A percentile compares a stretch with the other conserved stretches of the same genome.
Evolutionary conservation across 2,797 vertebrate genomes (phyloP).

Genomic region (Eremophila alpestris): DNA sequence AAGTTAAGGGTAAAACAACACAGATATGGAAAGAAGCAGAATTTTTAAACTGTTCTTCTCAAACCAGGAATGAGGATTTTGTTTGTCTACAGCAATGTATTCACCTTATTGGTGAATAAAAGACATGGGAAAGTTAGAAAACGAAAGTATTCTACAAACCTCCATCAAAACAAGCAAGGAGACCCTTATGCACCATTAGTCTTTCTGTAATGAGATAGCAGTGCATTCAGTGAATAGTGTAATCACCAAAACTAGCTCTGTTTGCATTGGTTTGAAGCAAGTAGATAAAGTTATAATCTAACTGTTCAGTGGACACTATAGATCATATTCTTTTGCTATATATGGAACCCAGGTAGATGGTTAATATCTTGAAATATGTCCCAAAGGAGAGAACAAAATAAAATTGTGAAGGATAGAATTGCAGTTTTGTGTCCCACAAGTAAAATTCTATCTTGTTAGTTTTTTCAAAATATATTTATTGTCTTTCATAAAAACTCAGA

Average conservation of each 20-base stretch:
- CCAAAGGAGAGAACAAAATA: background rate
- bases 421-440: background rate
- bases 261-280: background rate
- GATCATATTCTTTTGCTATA: background rate
- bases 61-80: background rate
- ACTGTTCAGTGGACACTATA: background rate
- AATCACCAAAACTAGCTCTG: background rate
- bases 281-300: background rate
- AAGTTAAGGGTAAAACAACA: background rate
- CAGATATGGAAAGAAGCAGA: background rate
- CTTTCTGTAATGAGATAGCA: background rate
- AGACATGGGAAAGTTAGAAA: background rate
- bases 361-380: constrained; percentile 9
- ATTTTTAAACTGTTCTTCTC: background rate
- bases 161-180: background rate
- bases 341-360: background rate
- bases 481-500: background rate
- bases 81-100: background rate
- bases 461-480: constrained; percentile 34
- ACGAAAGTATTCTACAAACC: background rate
- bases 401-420: background rate
- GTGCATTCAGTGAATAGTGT: background rate
- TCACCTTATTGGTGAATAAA: background rate
- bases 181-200: background rate
- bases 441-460: background rate